Evolutionary conservation across 2,888 invertebrate species (phyloP).

Genomic region (Eupithecia inturbata): DNA sequence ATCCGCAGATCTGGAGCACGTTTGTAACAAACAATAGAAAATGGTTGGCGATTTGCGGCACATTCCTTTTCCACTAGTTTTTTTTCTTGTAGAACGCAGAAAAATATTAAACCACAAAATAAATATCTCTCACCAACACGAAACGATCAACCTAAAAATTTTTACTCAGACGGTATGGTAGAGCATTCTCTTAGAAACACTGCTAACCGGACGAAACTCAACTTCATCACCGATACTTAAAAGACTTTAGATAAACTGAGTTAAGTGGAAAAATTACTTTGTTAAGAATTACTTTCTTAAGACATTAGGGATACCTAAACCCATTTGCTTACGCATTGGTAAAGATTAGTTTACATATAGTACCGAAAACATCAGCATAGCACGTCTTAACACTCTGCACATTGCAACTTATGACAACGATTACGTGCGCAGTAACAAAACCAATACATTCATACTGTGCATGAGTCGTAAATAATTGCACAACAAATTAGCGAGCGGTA

Average conservation of each 20-base stretch:
- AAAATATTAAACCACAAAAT: too few species aligned
- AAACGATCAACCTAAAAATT: neutral
- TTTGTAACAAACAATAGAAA: too few species aligned
- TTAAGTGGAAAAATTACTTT: neutral
- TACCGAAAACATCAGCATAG: neutral
- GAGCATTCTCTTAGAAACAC: neutral
- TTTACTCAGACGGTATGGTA: neutral
- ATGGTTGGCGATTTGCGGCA: too few species aligned
- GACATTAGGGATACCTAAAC: neutral
- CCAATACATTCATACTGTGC: conserved; percentile 12
- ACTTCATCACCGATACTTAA: too few species aligned
- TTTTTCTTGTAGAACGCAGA: too few species aligned
- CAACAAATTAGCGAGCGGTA: conserved; percentile 47
- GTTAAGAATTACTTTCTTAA: neutral
- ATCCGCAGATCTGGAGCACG: too few species aligned
- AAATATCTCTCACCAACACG: too few species aligned
- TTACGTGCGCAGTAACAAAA: conserved; percentile 9
- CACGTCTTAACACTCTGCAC: neutral
- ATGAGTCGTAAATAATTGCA: conserved; percentile 38
- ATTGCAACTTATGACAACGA: neutral
- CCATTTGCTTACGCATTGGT: neutral
- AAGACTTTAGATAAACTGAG: neutral
- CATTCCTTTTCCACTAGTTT: too few species aligned
- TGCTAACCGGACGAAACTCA: too few species aligned
- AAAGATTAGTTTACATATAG: neutral